Percentiles rank a stretch among this genome's conserved stretches.
These are phyloP conservation scores for Drosophila birchii DNA, from an alignment of 2,888 invertebrate genomes.

Conservation along the genomic window DNA sequence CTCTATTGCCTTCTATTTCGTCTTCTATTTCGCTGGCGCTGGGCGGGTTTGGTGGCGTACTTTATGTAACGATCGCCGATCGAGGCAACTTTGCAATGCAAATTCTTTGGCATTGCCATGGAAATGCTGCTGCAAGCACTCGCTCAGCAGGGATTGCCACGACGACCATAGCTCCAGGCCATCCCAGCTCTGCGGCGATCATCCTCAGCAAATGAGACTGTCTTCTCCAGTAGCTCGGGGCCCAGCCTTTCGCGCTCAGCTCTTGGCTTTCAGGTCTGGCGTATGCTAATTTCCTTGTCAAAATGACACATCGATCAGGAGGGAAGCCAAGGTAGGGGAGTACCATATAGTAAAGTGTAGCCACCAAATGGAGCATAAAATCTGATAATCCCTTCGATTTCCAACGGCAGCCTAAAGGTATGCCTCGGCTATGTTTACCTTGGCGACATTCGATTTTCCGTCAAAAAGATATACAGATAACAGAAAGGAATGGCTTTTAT, in stretches of 20 bases:
- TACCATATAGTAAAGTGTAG: neutral
- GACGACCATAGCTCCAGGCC: conserved; percentile 10
- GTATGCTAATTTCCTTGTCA: conserved; percentile 80
- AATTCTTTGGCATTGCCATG: conserved; percentile 34
- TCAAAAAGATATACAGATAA: conserved; percentile 10
- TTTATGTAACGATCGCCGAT: conserved; percentile 74
- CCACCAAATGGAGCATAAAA: too few relatives aligned
- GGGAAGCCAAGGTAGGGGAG: neutral
- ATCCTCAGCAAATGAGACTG: conserved; percentile 30
- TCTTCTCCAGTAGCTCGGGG: conserved; percentile 23
- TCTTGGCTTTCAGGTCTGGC: conserved; percentile 19
- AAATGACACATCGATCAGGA: conserved; percentile 71
- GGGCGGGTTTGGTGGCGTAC: conserved; percentile 51
- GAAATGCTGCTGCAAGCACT: conserved; percentile 33
- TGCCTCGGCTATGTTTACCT: conserved; percentile 22
- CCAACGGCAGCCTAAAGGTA: conserved; percentile 29
- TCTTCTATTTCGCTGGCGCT: conserved; percentile 36
- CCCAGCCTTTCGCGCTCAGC: conserved; percentile 8
- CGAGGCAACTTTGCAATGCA: conserved; percentile 51
- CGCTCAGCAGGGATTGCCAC: conserved; percentile 42
- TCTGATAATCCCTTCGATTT: conserved; percentile 1
- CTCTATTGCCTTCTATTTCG: conserved; percentile 21
- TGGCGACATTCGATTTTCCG: conserved; percentile 12
- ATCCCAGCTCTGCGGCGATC: conserved; percentile 20
- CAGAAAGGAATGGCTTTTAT: neutral